A percentile compares a stretch with the other conserved stretches of the same genome.
Conservation (phyloP, 1,140 invertebrate species). For the Caenorhabditis inopinata region DNA sequence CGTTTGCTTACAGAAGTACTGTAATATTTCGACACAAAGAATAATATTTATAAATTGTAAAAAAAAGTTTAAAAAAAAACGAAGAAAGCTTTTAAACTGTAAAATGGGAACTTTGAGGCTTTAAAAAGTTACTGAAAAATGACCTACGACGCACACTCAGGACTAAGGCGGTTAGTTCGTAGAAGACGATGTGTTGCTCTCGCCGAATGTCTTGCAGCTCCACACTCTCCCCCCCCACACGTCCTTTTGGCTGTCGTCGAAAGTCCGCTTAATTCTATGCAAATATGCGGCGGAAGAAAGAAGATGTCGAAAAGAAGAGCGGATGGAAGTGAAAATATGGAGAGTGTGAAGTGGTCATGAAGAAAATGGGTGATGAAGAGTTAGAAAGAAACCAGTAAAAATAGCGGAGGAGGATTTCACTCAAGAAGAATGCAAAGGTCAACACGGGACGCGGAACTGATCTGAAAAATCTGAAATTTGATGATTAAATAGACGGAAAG, state of each 20-base stretch:
- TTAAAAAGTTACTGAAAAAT: slow-evolving; percentile 24
- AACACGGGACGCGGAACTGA: neutral
- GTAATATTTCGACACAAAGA: too few species aligned
- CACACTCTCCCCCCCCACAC: too few species aligned
- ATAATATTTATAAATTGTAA: too few species aligned
- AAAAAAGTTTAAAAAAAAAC: too few species aligned
- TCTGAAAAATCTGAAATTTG: neutral
- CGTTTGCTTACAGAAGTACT: too few species aligned
- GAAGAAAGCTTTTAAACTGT: too few species aligned
- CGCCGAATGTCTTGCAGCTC: slow-evolving; percentile 3
- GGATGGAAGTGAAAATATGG: neutral
- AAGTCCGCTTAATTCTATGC: slow-evolving; percentile 31
- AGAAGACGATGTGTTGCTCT: slow-evolving; percentile 4
- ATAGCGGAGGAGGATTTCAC: slow-evolving; percentile 19
- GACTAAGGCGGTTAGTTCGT: slow-evolving; percentile 4
- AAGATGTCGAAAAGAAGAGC: slow-evolving; percentile 23
- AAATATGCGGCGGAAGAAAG: slow-evolving; percentile 11
- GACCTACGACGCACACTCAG: slow-evolving; percentile 2
- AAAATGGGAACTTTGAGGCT: too few species aligned
- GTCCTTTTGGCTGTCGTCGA: neutral
- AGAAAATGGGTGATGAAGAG: neutral
- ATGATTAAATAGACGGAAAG: too few species aligned
- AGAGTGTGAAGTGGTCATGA: slow-evolving; percentile 30
- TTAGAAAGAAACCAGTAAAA: neutral
- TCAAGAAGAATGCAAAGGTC: neutral